A percentile compares a stretch with the other conserved stretches of the same genome.
These are phyloP conservation scores for Sycophila sp. DNA, from an alignment of 1,140 invertebrate species.

Conservation along the genomic window DNA sequence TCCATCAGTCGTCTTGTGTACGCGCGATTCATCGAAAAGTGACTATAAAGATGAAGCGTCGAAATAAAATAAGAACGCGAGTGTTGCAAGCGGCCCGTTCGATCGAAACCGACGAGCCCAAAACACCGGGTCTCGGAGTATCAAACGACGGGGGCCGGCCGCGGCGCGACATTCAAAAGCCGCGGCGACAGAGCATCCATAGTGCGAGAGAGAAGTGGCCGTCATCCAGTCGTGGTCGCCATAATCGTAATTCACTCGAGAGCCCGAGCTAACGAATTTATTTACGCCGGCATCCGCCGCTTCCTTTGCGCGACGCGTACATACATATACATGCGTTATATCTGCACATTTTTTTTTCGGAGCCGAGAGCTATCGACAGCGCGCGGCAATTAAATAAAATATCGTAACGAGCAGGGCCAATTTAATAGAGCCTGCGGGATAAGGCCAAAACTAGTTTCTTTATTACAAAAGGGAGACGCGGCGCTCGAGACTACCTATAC, in stretches of 20 bases:
- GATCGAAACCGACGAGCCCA: conserved; percentile 17
- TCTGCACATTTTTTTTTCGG: neutral
- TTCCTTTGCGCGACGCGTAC: conserved; percentile 1
- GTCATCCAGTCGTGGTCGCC: conserved; percentile 1
- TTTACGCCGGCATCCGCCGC: conserved; percentile 26
- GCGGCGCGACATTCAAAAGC: neutral
- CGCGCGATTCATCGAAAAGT: too few species aligned
- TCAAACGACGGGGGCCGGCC: neutral
- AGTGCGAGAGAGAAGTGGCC: conserved; percentile 11
- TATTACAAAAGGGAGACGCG: neutral
- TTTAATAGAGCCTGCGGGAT: conserved; percentile 25
- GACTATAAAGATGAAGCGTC: too few species aligned
- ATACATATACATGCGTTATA: neutral
- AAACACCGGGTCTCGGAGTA: conserved; percentile 11
- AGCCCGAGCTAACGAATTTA: conserved; percentile 35
- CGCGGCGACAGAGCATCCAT: neutral
- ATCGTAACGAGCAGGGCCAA: neutral
- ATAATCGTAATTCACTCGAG: conserved; percentile 33
- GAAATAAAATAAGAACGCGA: too few species aligned
- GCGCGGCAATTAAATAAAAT: conserved; percentile 18
- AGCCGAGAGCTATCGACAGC: too few species aligned
- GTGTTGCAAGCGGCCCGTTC: too few species aligned
- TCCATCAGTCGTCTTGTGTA: too few species aligned
- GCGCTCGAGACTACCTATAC: too few species aligned
- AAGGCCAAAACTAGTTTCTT: conserved; percentile 23